Base-by-base conservation (phyloP, 30 jellyfish, hydroid and myxozoan genomes). In the Hydra vulgaris region DNA sequence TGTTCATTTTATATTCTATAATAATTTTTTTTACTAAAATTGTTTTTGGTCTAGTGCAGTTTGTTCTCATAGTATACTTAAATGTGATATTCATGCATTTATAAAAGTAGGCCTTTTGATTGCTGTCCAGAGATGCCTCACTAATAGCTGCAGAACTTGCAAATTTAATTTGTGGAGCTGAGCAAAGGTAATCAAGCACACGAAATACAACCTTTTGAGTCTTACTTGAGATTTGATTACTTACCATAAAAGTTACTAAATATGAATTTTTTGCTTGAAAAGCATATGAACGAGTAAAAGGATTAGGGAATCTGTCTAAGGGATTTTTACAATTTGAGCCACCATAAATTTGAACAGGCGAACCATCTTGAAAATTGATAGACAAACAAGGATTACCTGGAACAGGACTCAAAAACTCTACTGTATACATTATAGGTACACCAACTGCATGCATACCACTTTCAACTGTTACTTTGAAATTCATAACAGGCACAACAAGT, bases 121-220 rank as follows among this genome's bases (percentile, higher is more conserved):
- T 12, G 7, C 5, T 23, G 23, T 15, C 18, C 22, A 77, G 66
- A 17, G 23, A 24, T 1, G 40, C 53, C 18, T 53, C 26, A 15
- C 54, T 53, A 16, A 17, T 27, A 15, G 80, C 85, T 55, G 69
- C n/a, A 15, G 85, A 74, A 18, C 54, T 53, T 78, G 76, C 85
- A 22, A 52, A 26, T 1, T 54, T 12, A 20, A 40, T 0, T 7
- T 0, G 5, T 18, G 85, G 85, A 22, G 81, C 79, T 53, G 21
- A 15, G 54, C 85, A 78, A 26, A 68, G 83, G 25, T 1, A 21
- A 75, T 26, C 83, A 73, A 75, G 26, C 40, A 75, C 83, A 15
- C 56, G 53, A 15, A 75, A 19, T 0, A n/a, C 18, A 0, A 21
- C 56, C 8, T 73, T 75, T 25, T 67, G 23, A 21, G 24, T 18